Conservation (phyloP, 2,797 vertebrate genomes). For the Melanotaenia pygmaea region DNA sequence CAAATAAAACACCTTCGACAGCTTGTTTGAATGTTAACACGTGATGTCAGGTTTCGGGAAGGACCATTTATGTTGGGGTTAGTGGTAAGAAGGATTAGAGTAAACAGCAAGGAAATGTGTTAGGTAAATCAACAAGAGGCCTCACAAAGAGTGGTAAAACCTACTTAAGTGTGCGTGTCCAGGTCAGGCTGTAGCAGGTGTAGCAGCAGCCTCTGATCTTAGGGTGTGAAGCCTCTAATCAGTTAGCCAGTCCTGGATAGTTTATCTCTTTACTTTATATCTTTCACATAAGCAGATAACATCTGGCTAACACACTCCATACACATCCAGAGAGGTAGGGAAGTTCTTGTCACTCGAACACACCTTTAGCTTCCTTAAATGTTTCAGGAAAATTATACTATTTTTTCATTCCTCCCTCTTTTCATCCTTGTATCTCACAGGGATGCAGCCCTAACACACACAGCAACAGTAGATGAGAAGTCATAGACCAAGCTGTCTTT, state of each 20-base stretch:
- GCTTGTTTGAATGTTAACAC: not conserved
- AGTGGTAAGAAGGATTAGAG: not conserved
- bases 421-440: slow-evolving; percentile 24
- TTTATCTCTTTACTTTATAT: slow-evolving; percentile 54
- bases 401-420: slow-evolving; percentile 6
- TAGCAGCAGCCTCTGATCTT: slow-evolving; percentile 53
- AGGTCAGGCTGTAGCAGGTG: slow-evolving; percentile 33
- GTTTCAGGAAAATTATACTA: slow-evolving; percentile 30
- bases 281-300: slow-evolving; percentile 47
- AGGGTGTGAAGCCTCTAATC: slow-evolving; percentile 61
- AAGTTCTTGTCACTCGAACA: slow-evolving; percentile 35
- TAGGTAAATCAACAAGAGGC: not conserved
- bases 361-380: slow-evolving; percentile 26
- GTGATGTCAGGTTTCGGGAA: not conserved
- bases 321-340: slow-evolving; percentile 44
- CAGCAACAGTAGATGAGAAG: slow-evolving; percentile 47
- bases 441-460: slow-evolving; percentile 32
- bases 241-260: slow-evolving; percentile 39
- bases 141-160: slow-evolving; percentile 1
- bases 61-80: not conserved
- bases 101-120: not conserved
- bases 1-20: slow-evolving; percentile 3
- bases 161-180: not conserved
- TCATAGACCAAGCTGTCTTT: slow-evolving; percentile 47
- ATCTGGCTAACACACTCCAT: slow-evolving; percentile 52